Percentiles rank a stretch among this genome's conserved stretches.
These are phyloP conservation scores for Phyllotreta striolata DNA, from an alignment of 2,888 invertebrate genomes.

Conservation along the genomic window DNA sequence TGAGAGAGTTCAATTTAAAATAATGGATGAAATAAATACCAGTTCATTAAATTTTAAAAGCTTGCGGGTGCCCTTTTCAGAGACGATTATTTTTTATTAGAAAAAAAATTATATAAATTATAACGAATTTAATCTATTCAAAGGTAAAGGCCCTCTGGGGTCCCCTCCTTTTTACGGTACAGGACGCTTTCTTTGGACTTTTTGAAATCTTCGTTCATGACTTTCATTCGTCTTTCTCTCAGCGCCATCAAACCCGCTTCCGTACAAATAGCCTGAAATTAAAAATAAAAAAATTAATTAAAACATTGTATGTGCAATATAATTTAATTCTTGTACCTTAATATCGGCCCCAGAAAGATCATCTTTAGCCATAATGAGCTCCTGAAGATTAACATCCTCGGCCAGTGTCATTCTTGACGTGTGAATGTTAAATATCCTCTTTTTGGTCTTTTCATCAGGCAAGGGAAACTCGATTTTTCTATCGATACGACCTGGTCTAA, in stretches of 20 bases:
- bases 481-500: constrained; percentile 98
- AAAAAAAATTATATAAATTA: constrained; percentile 21
- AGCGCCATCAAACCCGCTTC: constrained; percentile 99
- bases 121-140: constrained; percentile 61
- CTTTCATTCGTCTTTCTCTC: constrained; percentile 98
- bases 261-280: constrained; percentile 93
- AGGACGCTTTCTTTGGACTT: constrained; percentile 99
- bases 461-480: constrained; percentile 99
- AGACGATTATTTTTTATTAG: constrained; percentile 20
- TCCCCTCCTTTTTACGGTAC: constrained; percentile 98
- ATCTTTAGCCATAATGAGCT: constrained; percentile 99
- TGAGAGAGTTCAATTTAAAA: too few relatives aligned
- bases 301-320: neutral
- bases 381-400: constrained; percentile 93
- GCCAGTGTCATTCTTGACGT: constrained; percentile 99
- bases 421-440: constrained; percentile 96
- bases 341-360: constrained; percentile 98
- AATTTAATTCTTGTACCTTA: constrained; percentile 66
- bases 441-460: constrained; percentile 98
- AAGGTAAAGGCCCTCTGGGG: constrained; percentile 97
- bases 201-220: constrained; percentile 98
- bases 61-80: too few relatives aligned
- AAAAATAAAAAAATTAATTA: constrained; percentile 21
- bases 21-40: too few relatives aligned
- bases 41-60: too few relatives aligned